A percentile compares a stretch with the other conserved stretches of the same genome.
Evolutionary conservation across 1,140 invertebrate genomes (phyloP).

Genomic region (Drepana arcuata): DNA sequence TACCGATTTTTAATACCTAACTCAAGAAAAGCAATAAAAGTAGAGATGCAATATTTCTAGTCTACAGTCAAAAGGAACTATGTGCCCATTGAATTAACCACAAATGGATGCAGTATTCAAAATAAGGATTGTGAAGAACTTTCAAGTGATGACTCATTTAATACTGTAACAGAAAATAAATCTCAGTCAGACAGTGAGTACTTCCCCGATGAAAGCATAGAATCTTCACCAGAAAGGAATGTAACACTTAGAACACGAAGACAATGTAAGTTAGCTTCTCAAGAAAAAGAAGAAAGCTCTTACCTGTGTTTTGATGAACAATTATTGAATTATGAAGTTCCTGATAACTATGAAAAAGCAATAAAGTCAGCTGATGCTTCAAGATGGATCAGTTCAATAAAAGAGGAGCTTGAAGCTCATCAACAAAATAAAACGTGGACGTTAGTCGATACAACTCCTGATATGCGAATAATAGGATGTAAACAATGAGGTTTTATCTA

Average conservation of each 20-base stretch:
- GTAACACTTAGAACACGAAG: slow-evolving; percentile 12
- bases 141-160: slow-evolving; percentile 3
- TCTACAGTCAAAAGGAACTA: slow-evolving; percentile 22
- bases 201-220: slow-evolving; percentile 8
- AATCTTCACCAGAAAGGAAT: slow-evolving; percentile 5
- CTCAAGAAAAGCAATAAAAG: slow-evolving; percentile 18
- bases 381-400: slow-evolving; percentile 26
- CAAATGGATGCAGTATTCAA: slow-evolving; percentile 6
- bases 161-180: slow-evolving; percentile 2
- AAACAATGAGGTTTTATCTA: too few relatives aligned
- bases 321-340: slow-evolving; percentile 6
- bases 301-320: slow-evolving; percentile 14
- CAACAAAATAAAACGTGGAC: slow-evolving; percentile 26
- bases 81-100: slow-evolving; percentile 13
- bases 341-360: slow-evolving; percentile 15
- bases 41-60: slow-evolving; percentile 24
- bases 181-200: slow-evolving; percentile 13
- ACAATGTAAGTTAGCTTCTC: not conserved
- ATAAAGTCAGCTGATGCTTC: slow-evolving; percentile 8
- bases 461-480: slow-evolving; percentile 28
- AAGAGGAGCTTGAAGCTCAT: slow-evolving; percentile 27
- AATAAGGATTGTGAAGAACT: slow-evolving; percentile 1
- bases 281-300: slow-evolving; percentile 8
- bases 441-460: slow-evolving; percentile 20
- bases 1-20: slow-evolving; percentile 18